These are phyloP conservation scores for Neolamprologus hecqui DNA, from an alignment of 2,113 vertebrate species.

Conservation along the genomic window DNA sequence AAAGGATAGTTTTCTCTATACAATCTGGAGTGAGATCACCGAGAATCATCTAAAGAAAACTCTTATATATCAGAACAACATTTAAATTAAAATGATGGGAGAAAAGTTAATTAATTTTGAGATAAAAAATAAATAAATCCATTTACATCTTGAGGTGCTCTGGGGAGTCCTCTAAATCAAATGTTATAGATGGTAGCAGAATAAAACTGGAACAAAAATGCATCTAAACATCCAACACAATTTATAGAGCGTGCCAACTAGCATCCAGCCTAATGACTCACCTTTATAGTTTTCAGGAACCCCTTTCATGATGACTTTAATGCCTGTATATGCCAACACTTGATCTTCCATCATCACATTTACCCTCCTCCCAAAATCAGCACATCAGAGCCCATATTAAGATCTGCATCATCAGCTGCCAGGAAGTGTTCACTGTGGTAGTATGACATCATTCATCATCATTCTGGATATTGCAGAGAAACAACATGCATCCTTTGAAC, in stretches of 20 bases:
- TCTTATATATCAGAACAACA: not conserved
- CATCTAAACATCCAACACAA: not conserved
- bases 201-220: not conserved
- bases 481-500: constrained; percentile 20
- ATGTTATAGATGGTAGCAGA: not conserved
- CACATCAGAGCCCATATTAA: not conserved
- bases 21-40: fast-evolving
- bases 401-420: not conserved
- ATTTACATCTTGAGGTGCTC: fast-evolving
- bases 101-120: not conserved
- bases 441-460: not conserved
- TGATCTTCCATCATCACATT: not conserved
- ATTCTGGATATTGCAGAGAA: not conserved
- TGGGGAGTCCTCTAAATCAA: not conserved
- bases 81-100: fast-evolving
- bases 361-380: not conserved
- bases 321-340: not conserved
- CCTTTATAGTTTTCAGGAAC: not conserved
- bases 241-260: fast-evolving
- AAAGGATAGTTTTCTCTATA: not conserved
- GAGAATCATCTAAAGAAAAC: not conserved
- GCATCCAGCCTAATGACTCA: not conserved
- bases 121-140: not conserved
- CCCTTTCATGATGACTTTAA: not conserved
- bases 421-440: not conserved